phyloP scores from a whole-genome alignment of 2,888 invertebrate species.

The Rhodophaea formosa region DNA sequence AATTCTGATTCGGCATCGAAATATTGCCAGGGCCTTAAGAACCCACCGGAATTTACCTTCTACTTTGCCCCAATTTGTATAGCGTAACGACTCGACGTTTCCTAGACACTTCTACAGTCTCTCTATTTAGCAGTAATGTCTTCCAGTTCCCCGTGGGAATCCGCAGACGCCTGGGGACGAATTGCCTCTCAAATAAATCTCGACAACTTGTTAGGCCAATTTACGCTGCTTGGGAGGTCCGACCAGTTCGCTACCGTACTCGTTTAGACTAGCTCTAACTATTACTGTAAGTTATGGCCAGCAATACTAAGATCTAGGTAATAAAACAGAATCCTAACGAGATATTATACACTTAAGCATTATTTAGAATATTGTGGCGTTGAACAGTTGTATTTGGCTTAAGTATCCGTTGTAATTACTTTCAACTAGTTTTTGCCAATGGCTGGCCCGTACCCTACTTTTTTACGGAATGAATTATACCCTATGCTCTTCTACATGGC shows the following conservation, averaged over 20 bases:
- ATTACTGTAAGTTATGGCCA: not conserved
- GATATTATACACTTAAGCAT: not conserved
- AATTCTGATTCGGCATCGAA: no score
- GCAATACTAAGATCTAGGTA: conserved; percentile 7
- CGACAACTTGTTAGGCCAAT: conserved; percentile 16
- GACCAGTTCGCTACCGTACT: conserved; percentile 3
- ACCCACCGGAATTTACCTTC: no score
- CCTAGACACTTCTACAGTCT: not conserved
- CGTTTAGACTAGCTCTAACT: not conserved
- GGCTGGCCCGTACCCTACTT: no score
- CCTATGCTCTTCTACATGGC: no score
- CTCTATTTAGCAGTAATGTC: not conserved
- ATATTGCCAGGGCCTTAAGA: no score
- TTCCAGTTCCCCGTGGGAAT: conserved; percentile 16
- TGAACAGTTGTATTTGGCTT: not conserved
- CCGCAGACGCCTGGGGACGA: conserved; percentile 9
- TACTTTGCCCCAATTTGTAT: no score
- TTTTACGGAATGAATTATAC: no score
- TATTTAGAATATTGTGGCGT: not conserved
- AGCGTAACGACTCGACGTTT: no score
- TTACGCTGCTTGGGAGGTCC: conserved; percentile 16
- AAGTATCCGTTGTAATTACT: no score
- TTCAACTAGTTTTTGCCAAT: no score
- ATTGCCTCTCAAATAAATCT: conserved; percentile 19
- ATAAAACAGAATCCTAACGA: conserved; percentile 8